Evolutionary conservation across 2,797 vertebrate species (phyloP).

Genomic region (Aulostomus chinensis): DNA sequence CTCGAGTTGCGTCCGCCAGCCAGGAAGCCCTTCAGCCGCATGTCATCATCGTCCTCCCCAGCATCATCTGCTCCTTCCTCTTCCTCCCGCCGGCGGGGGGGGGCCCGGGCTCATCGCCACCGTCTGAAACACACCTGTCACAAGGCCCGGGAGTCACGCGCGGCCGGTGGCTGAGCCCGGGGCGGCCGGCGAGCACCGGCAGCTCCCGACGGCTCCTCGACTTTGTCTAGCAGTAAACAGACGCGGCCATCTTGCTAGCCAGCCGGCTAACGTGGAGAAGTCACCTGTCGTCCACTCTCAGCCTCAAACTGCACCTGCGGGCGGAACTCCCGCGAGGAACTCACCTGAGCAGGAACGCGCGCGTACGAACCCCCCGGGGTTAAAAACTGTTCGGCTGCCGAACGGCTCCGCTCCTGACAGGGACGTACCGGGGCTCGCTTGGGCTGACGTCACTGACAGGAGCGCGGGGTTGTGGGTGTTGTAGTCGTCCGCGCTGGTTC

Average conservation of each 20-base stretch:
- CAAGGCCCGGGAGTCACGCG: not conserved
- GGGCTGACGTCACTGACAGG: constrained; percentile 35
- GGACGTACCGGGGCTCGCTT: constrained; percentile 39
- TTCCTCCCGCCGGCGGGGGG: constrained; percentile 62
- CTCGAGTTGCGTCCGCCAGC: constrained; percentile 26
- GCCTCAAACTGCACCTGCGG: not conserved
- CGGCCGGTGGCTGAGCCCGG: too few relatives aligned
- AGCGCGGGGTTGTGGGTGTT: constrained; percentile 30
- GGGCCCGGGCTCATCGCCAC: constrained; percentile 32
- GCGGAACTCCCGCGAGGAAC: too few relatives aligned
- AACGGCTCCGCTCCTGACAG: constrained; percentile 6
- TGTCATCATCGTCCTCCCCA: constrained; percentile 61
- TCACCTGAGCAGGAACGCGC: too few relatives aligned
- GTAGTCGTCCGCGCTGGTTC: constrained; percentile 20
- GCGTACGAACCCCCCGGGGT: too few relatives aligned
- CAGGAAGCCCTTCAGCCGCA: constrained; percentile 49
- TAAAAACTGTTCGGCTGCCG: constrained; percentile 20
- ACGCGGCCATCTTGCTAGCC: not conserved
- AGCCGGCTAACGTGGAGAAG: too few relatives aligned
- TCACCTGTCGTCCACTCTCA: not conserved
- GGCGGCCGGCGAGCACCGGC: too few relatives aligned
- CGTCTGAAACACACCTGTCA: not conserved
- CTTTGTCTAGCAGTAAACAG: not conserved
- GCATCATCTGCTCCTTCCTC: constrained; percentile 74
- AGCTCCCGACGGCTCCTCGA: too few relatives aligned